phyloP scores from a whole-genome alignment of 2,797 vertebrate genomes.

The Podarcis lilfordi region DNA sequence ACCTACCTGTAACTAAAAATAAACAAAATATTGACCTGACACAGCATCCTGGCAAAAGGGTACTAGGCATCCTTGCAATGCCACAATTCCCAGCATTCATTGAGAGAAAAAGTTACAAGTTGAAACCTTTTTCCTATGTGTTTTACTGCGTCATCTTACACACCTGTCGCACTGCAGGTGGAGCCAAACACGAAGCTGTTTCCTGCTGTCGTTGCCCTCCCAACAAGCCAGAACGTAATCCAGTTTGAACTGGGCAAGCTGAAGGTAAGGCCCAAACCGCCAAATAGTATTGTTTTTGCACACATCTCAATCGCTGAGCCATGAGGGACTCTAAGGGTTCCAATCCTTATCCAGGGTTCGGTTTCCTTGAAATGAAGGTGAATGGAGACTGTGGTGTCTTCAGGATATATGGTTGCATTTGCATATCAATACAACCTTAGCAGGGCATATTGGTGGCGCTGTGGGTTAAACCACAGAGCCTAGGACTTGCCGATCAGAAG shows the following conservation, averaged over 20 bases:
- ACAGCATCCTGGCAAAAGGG: not conserved
- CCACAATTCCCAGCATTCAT: not conserved
- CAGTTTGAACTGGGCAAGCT: conserved; percentile 94
- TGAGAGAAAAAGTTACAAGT: too few species aligned
- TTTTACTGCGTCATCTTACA: not conserved
- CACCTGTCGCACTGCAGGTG: conserved; percentile 78
- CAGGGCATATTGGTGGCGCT: too few species aligned
- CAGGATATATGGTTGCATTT: too few species aligned
- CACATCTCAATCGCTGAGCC: too few species aligned
- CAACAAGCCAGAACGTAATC: conserved; percentile 88
- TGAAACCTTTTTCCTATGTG: not conserved
- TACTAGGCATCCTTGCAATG: not conserved
- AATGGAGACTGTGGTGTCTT: too few species aligned
- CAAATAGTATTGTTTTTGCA: not conserved
- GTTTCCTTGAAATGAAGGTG: too few species aligned
- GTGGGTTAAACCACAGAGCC: too few species aligned
- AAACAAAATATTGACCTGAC: not conserved
- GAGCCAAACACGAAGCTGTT: conserved; percentile 97
- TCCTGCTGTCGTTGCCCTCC: conserved; percentile 88
- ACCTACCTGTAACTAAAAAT: not conserved
- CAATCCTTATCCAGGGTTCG: too few species aligned
- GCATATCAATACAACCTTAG: too few species aligned
- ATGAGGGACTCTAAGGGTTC: too few species aligned
- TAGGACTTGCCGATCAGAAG: too few species aligned
- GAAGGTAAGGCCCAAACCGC: conserved; percentile 78